A percentile compares a stretch with the other conserved stretches of the same genome.
These are phyloP conservation scores for Graptemys geographica DNA, from an alignment of 2,797 vertebrate genomes.

Conservation along the genomic window DNA sequence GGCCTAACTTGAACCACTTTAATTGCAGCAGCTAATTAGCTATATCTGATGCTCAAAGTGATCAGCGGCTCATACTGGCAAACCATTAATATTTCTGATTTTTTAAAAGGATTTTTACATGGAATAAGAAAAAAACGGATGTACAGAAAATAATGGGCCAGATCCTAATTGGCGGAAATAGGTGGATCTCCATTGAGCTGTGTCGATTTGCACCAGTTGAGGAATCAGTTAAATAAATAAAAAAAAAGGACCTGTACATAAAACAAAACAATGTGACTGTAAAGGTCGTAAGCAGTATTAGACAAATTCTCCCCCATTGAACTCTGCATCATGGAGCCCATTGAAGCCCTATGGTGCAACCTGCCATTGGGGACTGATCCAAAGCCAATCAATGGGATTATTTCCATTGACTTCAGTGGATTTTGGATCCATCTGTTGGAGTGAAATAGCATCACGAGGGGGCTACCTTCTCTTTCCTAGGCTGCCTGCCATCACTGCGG, in stretches of 20 bases:
- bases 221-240: not conserved
- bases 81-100: not conserved
- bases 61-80: not conserved
- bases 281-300: not conserved
- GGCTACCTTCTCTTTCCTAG: not conserved
- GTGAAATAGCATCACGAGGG: not conserved
- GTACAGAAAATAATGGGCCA: not conserved
- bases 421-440: rapidly evolving
- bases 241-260: not conserved
- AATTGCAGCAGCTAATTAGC: not conserved
- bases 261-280: not conserved
- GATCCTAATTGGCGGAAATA: not conserved
- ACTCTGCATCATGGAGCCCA: not conserved
- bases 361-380: not conserved
- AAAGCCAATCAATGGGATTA: not conserved
- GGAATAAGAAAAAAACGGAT: not conserved
- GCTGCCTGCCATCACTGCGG: not conserved
- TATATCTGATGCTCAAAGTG: not conserved
- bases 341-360: not conserved
- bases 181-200: not conserved
- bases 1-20: not conserved
- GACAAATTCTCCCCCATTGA: not conserved
- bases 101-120: not conserved
- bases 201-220: not conserved
- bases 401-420: not conserved